phyloP scores from a whole-genome alignment of 2,797 vertebrate genomes.

The Kryptopterus vitreolus region DNA sequence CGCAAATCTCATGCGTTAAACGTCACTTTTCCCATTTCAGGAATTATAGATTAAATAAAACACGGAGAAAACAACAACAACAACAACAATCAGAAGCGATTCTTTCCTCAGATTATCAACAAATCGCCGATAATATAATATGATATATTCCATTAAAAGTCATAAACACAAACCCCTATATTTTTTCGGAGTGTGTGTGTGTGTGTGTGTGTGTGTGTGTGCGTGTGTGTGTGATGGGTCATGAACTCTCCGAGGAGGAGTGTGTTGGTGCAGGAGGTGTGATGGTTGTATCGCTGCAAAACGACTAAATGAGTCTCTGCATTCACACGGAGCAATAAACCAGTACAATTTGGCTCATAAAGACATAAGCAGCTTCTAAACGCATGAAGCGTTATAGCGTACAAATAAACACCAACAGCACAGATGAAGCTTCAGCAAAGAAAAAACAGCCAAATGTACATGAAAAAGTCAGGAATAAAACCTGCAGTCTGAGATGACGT shows the following conservation, averaged over 20 bases:
- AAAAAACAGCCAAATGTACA: no score
- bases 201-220: neutral
- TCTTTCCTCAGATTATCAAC: neutral
- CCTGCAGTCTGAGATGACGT: no score
- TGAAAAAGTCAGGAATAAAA: no score
- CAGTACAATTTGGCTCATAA: conserved; percentile 44
- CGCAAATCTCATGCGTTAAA: no score
- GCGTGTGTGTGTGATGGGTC: conserved; percentile 24
- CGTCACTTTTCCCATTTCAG: no score
- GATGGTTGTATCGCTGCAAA: conserved; percentile 6
- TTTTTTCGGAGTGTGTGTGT: neutral
- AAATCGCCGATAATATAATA: neutral
- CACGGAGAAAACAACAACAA: no score
- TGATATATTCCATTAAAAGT: no score
- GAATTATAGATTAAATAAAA: no score
- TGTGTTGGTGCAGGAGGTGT: conserved; percentile 21
- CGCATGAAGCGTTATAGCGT: neutral
- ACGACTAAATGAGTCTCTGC: neutral
- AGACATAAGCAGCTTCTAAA: conserved; percentile 39
- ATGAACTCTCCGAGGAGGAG: conserved; percentile 35
- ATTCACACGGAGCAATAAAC: conserved; percentile 46
- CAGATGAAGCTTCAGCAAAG: no score
- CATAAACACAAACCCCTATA: no score
- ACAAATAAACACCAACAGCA: neutral
- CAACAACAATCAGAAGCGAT: neutral